Conservation (phyloP, 1,140 invertebrate genomes). For the Lasioglossum baleicum region DNA sequence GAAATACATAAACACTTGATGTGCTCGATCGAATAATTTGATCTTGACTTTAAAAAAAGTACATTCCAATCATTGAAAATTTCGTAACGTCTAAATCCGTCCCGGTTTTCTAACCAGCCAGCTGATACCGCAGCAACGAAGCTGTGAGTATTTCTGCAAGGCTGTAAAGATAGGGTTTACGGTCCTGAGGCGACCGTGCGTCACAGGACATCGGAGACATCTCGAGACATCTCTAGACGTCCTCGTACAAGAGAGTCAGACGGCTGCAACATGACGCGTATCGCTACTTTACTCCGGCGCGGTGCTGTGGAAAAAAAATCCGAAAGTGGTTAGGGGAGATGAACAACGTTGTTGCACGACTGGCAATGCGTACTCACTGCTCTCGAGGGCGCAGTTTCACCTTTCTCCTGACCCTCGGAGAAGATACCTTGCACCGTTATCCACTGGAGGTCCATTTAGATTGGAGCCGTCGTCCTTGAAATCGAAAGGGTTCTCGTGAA, state of each 20-base stretch:
- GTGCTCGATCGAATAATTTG: too few relatives aligned
- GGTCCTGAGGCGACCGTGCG: constrained; percentile 29
- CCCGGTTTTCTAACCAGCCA: background rate
- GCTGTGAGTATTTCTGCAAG: background rate
- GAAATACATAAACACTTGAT: too few relatives aligned
- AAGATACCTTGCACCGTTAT: background rate
- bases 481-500: background rate
- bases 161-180: constrained; percentile 61
- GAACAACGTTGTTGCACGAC: background rate
- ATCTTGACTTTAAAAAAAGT: too few relatives aligned
- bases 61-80: too few relatives aligned
- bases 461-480: background rate
- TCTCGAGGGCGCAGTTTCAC: constrained; percentile 34
- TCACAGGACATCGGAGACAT: constrained; percentile 32
- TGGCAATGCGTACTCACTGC: constrained; percentile 24
- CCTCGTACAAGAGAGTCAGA: background rate
- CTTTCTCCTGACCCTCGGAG: background rate
- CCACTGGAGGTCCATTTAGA: constrained; percentile 4
- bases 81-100: too few relatives aligned
- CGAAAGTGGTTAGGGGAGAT: background rate
- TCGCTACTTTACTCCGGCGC: background rate
- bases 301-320: background rate
- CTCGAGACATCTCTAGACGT: constrained; percentile 6
- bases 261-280: constrained; percentile 12
- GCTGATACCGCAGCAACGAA: constrained; percentile 11